These are phyloP conservation scores for Rhyacophila evoluta DNA, from an alignment of 2,888 invertebrate species.

Conservation along the genomic window DNA sequence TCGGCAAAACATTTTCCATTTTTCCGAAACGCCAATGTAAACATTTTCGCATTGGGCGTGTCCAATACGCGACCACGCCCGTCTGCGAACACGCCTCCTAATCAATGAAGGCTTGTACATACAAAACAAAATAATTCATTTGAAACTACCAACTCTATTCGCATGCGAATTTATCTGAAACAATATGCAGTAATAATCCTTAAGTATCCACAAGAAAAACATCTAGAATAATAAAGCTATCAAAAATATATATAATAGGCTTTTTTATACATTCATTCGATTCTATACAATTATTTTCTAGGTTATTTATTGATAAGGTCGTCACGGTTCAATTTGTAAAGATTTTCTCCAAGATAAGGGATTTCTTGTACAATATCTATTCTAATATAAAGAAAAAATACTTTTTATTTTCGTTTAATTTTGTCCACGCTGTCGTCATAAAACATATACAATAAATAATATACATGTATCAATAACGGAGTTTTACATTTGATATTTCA, in stretches of 20 bases:
- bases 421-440: too few species aligned
- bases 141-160: neutral
- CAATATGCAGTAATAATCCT: constrained; percentile 10
- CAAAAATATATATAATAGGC: neutral
- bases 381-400: too few species aligned
- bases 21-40: neutral
- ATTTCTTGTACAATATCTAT: too few species aligned
- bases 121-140: constrained; percentile 24
- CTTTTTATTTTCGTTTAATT: too few species aligned
- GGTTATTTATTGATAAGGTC: neutral
- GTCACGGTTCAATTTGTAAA: neutral
- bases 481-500: too few species aligned
- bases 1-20: neutral
- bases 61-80: constrained; percentile 30
- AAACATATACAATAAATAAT: too few species aligned
- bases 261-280: neutral
- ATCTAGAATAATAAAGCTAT: neutral
- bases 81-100: constrained; percentile 30
- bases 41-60: constrained; percentile 24
- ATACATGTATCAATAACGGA: too few species aligned
- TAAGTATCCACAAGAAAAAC: neutral
- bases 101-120: constrained; percentile 32
- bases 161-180: neutral
- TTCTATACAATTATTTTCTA: neutral
- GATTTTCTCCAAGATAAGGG: too few species aligned